Conservation (phyloP, 2,888 invertebrate genomes). For the Parascotia fuliginaria region DNA sequence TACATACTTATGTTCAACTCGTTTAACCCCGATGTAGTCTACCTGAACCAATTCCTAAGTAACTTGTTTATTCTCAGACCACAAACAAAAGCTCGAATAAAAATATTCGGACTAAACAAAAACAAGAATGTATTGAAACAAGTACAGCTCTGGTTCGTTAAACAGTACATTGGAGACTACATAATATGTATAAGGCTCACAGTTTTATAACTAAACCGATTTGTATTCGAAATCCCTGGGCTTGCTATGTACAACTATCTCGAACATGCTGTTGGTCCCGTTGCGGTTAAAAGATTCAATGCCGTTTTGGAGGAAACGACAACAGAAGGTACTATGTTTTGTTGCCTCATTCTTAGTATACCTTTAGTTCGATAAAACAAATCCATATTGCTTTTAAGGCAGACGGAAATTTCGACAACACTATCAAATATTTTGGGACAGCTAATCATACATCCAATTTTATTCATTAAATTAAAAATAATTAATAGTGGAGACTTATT, state of each 20-base stretch:
- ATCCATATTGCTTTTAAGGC: too few species aligned
- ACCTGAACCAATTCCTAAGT: not conserved
- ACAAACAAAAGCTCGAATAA: slow-evolving; percentile 1
- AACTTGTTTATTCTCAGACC: not conserved
- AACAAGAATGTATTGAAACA: slow-evolving; percentile 9
- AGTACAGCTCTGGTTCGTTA: slow-evolving; percentile 36
- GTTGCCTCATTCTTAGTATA: too few species aligned
- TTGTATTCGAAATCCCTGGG: slow-evolving; percentile 69
- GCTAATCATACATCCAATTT: too few species aligned
- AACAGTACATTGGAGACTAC: slow-evolving; percentile 53
- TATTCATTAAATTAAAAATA: too few species aligned
- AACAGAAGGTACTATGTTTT: too few species aligned
- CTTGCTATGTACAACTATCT: slow-evolving; percentile 32
- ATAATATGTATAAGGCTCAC: slow-evolving; percentile 59
- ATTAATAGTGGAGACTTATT: too few species aligned
- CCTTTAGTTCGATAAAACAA: too few species aligned
- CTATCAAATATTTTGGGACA: too few species aligned
- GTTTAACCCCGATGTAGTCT: too few species aligned
- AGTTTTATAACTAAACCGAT: slow-evolving; percentile 79
- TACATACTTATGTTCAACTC: too few species aligned
- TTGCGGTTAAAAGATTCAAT: not conserved
- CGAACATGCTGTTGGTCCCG: slow-evolving; percentile 20
- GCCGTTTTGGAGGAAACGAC: too few species aligned
- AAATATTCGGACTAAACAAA: slow-evolving; percentile 6
- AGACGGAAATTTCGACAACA: too few species aligned